Evolutionary conservation across 2,113 vertebrate species (phyloP), one percentile per base, ranked within the genome.

Genomic region (Petroica traversi): DNA sequence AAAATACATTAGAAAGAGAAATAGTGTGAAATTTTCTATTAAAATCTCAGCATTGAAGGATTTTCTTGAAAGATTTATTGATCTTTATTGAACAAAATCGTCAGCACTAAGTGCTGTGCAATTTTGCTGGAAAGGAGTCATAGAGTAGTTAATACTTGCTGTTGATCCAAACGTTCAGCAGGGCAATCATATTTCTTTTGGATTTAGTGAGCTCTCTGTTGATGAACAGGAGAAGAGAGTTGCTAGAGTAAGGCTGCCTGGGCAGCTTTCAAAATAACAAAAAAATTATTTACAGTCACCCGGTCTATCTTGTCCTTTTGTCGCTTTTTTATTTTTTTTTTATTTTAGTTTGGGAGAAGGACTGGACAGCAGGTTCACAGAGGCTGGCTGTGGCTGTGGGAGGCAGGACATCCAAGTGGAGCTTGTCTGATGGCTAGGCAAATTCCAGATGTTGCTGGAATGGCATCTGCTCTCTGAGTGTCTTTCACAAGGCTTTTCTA

Each of bases 401-500:
- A 67, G 48, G 43, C 36, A 66, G 34, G 28, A 72, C 2, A 4
- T 40, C 19, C 36, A 67, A 52, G 22, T 11, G 52, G 61, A 86
- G 48, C 9, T 51, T 25, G 19, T 57, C 36, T 85, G n/a, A n/a
- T 52, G 48, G 36, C 29, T 58, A 23, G 26, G 61, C 22, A 82
- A 40, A 41, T 83, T 76, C 58, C 61, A 61, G 31, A 41, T 86
- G 40, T 66, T 88, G 28, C 75, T 86, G 28, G 46, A 38, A 49
- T 11, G 29, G 20, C 59, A n/a, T 68, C 57, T 91, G 71, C 64
- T 54, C 68, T 81, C 68, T 85, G 71, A 76, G 59, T 15, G 31
- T 61, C 45, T 82, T 82, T 93, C 52, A 68, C 36, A 68, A 48
- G n/a, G 62, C 43, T 88, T 89, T 87, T 49, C 66, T 85, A 73